These are phyloP conservation scores for Aspidiotus rigidus DNA, from an alignment of 2,888 invertebrate genomes.

Conservation along the genomic window DNA sequence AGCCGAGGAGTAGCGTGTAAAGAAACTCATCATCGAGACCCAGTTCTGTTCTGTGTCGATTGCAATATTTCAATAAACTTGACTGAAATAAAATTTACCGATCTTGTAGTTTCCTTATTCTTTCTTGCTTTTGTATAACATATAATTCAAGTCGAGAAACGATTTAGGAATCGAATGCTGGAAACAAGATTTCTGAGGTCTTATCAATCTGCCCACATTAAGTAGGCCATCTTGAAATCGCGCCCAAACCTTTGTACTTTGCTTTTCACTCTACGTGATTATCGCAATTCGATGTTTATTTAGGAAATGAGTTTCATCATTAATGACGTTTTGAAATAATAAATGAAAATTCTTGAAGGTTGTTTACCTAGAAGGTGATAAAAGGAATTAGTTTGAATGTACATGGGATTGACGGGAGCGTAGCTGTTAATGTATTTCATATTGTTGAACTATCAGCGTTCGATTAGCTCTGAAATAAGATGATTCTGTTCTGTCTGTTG, in stretches of 20 bases:
- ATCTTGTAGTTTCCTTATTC: slow-evolving; percentile 2
- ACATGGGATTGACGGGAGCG: not conserved
- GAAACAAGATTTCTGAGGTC: not conserved
- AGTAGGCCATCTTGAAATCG: too few species aligned
- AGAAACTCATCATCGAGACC: too few species aligned
- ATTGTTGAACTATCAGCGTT: not conserved
- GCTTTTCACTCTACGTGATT: too few species aligned
- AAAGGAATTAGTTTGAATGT: too few species aligned
- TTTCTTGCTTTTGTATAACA: not conserved
- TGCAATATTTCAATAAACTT: not conserved
- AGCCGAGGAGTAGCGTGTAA: not conserved
- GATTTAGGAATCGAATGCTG: not conserved
- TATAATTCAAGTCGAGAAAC: not conserved
- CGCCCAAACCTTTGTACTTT: too few species aligned
- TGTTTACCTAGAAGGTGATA: too few species aligned
- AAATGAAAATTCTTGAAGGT: too few species aligned
- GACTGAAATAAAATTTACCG: not conserved
- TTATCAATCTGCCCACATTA: not conserved
- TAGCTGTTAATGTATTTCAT: not conserved
- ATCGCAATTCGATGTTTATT: too few species aligned
- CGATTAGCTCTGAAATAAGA: not conserved
- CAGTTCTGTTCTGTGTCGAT: not conserved
- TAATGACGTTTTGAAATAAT: too few species aligned
- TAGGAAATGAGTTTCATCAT: too few species aligned
- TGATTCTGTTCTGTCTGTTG: slow-evolving; percentile 43